phyloP scores from a whole-genome alignment of 2,888 invertebrate genomes.

The Slavum lentiscoides region DNA sequence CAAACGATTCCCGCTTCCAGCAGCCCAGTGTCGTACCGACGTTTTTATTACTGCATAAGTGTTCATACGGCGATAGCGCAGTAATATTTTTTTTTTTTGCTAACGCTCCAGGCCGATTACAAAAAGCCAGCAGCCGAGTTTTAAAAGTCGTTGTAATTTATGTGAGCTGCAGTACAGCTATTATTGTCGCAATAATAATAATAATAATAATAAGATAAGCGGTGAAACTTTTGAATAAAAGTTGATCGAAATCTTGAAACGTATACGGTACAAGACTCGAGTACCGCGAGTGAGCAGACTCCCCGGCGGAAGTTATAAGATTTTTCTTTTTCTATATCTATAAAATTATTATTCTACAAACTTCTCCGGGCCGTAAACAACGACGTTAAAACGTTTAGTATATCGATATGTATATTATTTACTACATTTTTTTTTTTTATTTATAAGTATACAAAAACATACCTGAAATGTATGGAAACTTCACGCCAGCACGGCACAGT shows the following conservation, averaged over 20 bases:
- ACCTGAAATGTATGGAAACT: too few species aligned
- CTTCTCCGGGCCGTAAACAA: neutral
- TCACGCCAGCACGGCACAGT: too few species aligned
- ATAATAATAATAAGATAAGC: constrained; percentile 9
- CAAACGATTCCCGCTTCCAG: neutral
- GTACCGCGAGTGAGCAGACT: neutral
- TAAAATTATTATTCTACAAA: constrained; percentile 15
- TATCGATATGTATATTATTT: too few species aligned
- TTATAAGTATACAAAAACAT: too few species aligned
- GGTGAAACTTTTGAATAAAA: constrained; percentile 42
- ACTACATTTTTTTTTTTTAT: too few species aligned
- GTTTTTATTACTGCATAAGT: neutral
- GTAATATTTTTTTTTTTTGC: neutral
- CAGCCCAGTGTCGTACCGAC: neutral
- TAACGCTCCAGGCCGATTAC: neutral
- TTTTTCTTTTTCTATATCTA: neutral
- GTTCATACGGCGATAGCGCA: constrained; percentile 3
- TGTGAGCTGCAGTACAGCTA: neutral
- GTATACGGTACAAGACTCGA: neutral
- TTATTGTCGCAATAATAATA: constrained; percentile 25
- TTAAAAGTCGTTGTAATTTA: constrained; percentile 22
- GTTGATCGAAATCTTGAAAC: constrained; percentile 31
- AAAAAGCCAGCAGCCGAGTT: constrained; percentile 14
- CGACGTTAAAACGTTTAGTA: too few species aligned
- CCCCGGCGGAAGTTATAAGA: neutral